Evolutionary conservation across 2,888 invertebrate species (phyloP).

Genomic region (Aphidoletes aphidimyza): DNA sequence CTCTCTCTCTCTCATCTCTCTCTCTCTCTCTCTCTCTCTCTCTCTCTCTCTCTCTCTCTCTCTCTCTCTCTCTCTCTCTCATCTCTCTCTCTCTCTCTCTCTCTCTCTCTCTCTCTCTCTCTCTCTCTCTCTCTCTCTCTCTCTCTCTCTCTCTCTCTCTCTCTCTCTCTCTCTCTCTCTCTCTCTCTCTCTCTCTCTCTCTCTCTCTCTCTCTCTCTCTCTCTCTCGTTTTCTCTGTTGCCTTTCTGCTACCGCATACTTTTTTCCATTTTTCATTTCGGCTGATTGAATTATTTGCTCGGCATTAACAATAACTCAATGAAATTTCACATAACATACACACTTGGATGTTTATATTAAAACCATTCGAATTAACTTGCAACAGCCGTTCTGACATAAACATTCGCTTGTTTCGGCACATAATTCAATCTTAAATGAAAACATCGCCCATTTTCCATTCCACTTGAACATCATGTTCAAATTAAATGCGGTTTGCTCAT

Average conservation of each 20-base stretch:
- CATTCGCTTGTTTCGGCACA: neutral
- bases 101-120: no score
- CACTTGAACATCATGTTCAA: neutral
- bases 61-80: no score
- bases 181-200: no score
- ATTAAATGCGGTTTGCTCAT: neutral
- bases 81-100: no score
- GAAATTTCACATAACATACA: neutral
- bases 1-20: no score
- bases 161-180: no score
- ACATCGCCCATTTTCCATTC: neutral
- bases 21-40: no score
- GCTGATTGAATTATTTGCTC: constrained; percentile 39
- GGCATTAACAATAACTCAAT: constrained; percentile 2
- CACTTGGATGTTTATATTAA: constrained; percentile 32
- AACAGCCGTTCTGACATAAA: neutral
- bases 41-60: no score
- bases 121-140: no score
- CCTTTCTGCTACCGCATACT: neutral
- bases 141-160: no score
- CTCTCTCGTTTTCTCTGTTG: neutral
- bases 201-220: no score
- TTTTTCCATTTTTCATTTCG: constrained; percentile 30
- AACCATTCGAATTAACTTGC: neutral
- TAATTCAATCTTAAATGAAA: constrained; percentile 4